Evolutionary conservation across 2,113 vertebrate genomes (phyloP), one percentile per base, ranked within the genome.

Genomic region (Tenrec ecaudatus): DNA sequence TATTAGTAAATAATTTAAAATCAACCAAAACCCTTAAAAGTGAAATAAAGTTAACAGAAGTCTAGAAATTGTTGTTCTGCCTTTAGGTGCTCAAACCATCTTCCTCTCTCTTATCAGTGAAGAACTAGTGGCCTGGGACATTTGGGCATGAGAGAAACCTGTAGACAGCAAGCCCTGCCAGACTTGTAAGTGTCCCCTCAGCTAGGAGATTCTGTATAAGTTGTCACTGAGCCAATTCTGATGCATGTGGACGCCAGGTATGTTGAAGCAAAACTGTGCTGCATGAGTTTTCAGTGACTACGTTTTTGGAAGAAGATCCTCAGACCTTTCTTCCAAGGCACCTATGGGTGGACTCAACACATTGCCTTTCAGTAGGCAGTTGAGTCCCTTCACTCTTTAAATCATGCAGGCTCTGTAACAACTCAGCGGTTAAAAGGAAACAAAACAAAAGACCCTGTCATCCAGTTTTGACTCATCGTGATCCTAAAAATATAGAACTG

Each of bases 101-200:
- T 40, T 47, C 43, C 38, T 47, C 40, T 9, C n/a, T 57, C 16
- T 10, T 53, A 31, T 40, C 85, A 29, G 16, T 2, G 60, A 33
- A 79, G 91, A 73, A 36, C 10, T 6, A 22, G 20, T 27, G 77
- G 38, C 81, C 82, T 84, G 7, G 38, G 29, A 38, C 62, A 62
- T 53, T 25, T 33, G 9, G 8, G 0, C 0, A 0, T 10, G 80
- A 83, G 69, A 23, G 47, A 77, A 2, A 11, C 20, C 10, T 33
- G 2, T 0, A 2, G 0, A 0, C 0, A 2, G 3, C 43, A 15
- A 53, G 3, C 2, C 81, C 17, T n/a, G 3, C 11, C 29, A 33
- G 23, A 12, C 0, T 6, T 1, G 16, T 1, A 8, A 16, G 11
- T 22, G 1, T 29, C 22, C n/a, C 16, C 47, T 69, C 1, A 57